Evolutionary conservation across 1,140 invertebrate genomes (phyloP), one percentile per base, ranked within the genome.

Genomic region (Halesus radiatus): DNA sequence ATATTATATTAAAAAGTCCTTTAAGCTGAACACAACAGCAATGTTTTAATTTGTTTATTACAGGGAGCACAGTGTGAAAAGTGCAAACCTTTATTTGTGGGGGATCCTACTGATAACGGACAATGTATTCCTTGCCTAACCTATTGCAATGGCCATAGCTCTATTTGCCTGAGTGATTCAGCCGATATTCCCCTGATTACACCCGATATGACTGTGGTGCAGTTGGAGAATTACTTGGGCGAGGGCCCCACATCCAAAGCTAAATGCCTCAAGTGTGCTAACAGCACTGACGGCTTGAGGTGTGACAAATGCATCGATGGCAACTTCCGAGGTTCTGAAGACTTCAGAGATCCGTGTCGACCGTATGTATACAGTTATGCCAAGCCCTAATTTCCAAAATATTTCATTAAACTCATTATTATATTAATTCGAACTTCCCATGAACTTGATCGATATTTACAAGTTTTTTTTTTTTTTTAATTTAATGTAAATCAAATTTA

Each of bases 121-220:
- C 92, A 94, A 76, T 99, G 98, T 86, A 92, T 96, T 15, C 94
- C 97, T 0, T 99, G 98, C 85, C 88, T 92, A 0, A 94, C 95
- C 29, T 97, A 96, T 87, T 99, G 98, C 84, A 94, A 98, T 87
- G 95, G 95, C 0, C 97, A 99, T 87, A 96, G 95, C 3, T 89
- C 92, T 15, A 91, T 95, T 23, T 98, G 98, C 87, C 91, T 97
- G 85, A 85, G 88, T 87, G 85, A 90, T 29, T 84, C 83, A 56
- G 10, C 72, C 18, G 89, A 88, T 29, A 79, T 79, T 8, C 86
- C 89, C 52, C 86, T 88, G 26, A 88, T 88, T 0, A 86, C 91
- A 0, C 90, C 92, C 7, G 92, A 92, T 83, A 91, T 92, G 88
- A 89, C 90, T 0, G 86, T 87, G 45, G 86, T 90, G 56, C 83